A percentile compares a stretch with the other conserved stretches of the same genome.
Conservation (phyloP, 2,888 invertebrate species). For the Eurytoma adleriae region DNA sequence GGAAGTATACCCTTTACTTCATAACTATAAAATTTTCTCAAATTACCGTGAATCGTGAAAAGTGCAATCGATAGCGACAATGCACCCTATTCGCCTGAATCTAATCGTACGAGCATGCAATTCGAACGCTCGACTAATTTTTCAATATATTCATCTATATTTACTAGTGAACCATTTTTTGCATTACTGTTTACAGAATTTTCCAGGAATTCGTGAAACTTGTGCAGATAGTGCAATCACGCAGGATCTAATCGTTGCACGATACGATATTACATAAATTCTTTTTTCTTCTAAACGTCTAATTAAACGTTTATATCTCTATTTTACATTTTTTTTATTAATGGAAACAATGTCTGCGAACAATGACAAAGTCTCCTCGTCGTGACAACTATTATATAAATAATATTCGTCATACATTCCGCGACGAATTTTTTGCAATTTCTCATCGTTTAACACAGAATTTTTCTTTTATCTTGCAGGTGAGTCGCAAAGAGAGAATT, state of each 20-base stretch:
- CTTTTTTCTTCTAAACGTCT: background rate
- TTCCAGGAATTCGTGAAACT: constrained; percentile 11
- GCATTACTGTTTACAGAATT: constrained; percentile 34
- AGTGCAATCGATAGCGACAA: background rate
- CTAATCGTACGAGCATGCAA: background rate
- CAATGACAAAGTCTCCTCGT: background rate
- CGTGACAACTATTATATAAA: background rate
- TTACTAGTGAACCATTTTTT: constrained; percentile 2
- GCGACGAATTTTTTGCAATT: background rate
- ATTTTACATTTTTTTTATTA: background rate
- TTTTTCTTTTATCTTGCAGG: constrained; percentile 26
- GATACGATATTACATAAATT: background rate
- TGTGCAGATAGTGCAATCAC: constrained; percentile 34
- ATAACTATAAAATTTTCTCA: background rate
- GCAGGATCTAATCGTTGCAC: constrained; percentile 9
- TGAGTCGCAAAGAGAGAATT: constrained; percentile 20
- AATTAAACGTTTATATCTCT: background rate
- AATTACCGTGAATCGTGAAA: constrained; percentile 13
- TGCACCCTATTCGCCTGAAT: constrained; percentile 5
- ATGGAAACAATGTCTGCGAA: constrained; percentile 19
- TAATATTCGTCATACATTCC: background rate
- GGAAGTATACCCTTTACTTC: constrained; percentile 23
- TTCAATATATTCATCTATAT: background rate
- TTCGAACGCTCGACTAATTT: background rate
- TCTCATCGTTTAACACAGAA: background rate